These are phyloP conservation scores for Meleagris gallopavo DNA, from an alignment of 2,113 vertebrate species.

Conservation along the genomic window DNA sequence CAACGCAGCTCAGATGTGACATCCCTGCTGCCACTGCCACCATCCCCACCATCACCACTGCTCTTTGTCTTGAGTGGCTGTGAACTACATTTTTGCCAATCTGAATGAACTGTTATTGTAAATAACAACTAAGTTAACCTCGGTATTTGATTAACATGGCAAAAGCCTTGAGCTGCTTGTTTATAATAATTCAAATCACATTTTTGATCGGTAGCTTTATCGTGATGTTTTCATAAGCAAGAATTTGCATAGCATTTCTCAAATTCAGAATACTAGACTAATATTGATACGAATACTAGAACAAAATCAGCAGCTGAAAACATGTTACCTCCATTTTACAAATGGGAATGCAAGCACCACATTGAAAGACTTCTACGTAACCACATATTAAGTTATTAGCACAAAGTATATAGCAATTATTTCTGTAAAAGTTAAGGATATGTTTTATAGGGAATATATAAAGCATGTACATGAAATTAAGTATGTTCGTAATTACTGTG, in stretches of 20 bases:
- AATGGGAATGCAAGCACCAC: not conserved
- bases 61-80: constrained; percentile 35
- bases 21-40: not conserved
- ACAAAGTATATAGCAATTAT: not conserved
- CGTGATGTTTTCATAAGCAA: not conserved
- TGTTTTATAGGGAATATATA: not conserved
- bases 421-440: not conserved
- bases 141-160: not conserved
- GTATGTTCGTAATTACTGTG: not conserved
- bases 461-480: not conserved
- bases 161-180: constrained; percentile 32
- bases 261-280: not conserved
- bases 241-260: not conserved
- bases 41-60: not conserved
- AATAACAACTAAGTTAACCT: constrained; percentile 60
- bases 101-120: not conserved
- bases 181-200: not conserved
- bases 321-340: not conserved
- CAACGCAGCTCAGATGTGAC: not conserved
- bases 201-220: constrained; percentile 19
- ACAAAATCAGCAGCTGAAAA: not conserved
- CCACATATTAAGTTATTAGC: not conserved
- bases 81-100: not conserved
- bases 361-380: not conserved
- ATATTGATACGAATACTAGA: accelerated